phyloP scores from a whole-genome alignment of 2,888 invertebrate genomes.

The Ophion costatus region DNA sequence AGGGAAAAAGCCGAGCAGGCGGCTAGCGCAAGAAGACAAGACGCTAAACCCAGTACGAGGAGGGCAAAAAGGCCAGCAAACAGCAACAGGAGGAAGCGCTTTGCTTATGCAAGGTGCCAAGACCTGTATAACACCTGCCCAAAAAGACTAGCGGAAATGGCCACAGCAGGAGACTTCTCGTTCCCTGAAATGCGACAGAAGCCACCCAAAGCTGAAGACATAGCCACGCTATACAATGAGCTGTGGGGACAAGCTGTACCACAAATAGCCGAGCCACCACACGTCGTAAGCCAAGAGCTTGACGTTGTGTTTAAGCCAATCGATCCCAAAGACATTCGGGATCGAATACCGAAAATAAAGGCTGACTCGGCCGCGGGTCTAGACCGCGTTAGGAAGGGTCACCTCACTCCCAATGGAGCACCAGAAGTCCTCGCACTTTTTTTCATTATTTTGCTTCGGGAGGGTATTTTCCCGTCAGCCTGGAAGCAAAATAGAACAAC shows the following conservation, averaged over 20 bases:
- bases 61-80: not conserved
- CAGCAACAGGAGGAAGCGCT: not conserved
- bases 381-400: not conserved
- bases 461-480: not conserved
- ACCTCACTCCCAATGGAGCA: not conserved
- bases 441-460: not conserved
- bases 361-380: not conserved
- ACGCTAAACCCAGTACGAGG: not conserved
- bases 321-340: not conserved
- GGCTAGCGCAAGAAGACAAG: not conserved
- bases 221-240: constrained; percentile 68
- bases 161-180: constrained; percentile 58
- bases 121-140: constrained; percentile 73
- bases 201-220: constrained; percentile 9
- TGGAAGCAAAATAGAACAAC: constrained; percentile 2
- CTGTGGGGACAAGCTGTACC: constrained; percentile 71
- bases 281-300: not conserved
- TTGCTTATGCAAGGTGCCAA: constrained; percentile 74
- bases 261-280: not conserved
- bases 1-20: too few relatives aligned
- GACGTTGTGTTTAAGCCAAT: not conserved
- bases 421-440: not conserved
- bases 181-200: not conserved
- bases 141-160: constrained; percentile 72
- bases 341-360: not conserved